Base-by-base conservation (phyloP, 2,113 vertebrate species). In the Irena cyanogastra region DNA sequence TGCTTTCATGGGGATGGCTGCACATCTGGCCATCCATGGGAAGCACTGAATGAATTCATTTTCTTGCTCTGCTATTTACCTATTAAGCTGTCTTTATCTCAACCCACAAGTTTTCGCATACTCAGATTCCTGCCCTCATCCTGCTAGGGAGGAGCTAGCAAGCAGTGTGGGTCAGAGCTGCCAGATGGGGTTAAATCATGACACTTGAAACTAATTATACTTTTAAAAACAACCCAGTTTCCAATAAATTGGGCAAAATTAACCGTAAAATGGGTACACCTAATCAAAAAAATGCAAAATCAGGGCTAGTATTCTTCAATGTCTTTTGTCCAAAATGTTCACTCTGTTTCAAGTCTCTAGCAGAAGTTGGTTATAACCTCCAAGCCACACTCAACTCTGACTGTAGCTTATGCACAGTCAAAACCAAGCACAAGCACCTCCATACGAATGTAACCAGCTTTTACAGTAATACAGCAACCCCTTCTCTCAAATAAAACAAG, bases 391-490 rank as follows among this genome's bases (percentile, higher is more conserved):
- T 76, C 14, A 63, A 11, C 22, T 70, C 47, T 41, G 33, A 70
- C 44, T 13, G 7, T 26, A 57, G 57, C 19, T 66, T 56, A 44
- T 19, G 11, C 9, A 42, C 28, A 22, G 24, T 49, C 52, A 57
- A 52, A 93, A 91, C 16, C 37, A 83, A 53, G 31, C n/a, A 16
- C 5, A 66, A 57, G 21, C 5, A 66, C 24, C n/a, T 57, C 61
- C 3, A 18, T 3, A 41, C 0, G 0, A 66, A 41, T 31, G 21
- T 61, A 91, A 26, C 2, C 27, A 54, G 47, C 18, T 75, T 93
- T 76, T 66, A 79, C 2, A 3, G 3, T 23, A 70, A 85, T 5
- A 57, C 8, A 91, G 35, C n/a, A 53, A 56, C 2, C 8, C 6
- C 8, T 76, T 61, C n/a, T 49, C 63, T 69, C 54, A 76, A 47